Conservation (phyloP, 2,797 vertebrate genomes). For the Microctenopoma stevenorrisi region DNA sequence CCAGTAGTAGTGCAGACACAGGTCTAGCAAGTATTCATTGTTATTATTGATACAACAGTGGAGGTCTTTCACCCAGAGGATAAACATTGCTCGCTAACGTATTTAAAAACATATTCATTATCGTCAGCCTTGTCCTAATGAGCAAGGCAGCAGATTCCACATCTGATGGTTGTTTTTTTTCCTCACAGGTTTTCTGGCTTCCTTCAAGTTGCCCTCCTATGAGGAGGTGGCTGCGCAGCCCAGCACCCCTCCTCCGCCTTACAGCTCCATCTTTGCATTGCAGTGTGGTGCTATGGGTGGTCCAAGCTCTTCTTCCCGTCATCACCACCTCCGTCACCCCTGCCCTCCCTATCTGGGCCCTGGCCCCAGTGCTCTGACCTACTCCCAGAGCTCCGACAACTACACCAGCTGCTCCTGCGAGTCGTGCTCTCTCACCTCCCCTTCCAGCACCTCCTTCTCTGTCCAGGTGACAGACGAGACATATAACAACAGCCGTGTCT, state of each 20-base stretch:
- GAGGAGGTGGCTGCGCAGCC: constrained; percentile 91
- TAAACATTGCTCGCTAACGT: background rate
- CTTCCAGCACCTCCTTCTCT: constrained; percentile 86
- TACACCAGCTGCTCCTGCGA: constrained; percentile 89
- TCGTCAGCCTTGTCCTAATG: background rate
- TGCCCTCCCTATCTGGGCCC: constrained; percentile 74
- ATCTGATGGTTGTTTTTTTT: constrained; percentile 15
- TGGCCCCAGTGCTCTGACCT: constrained; percentile 76
- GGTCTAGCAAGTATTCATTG: too few relatives aligned
- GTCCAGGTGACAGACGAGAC: constrained; percentile 85
- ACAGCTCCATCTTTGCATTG: constrained; percentile 85
- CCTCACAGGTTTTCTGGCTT: constrained; percentile 86
- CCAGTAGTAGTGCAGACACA: too few relatives aligned
- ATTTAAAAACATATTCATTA: too few relatives aligned
- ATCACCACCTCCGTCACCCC: constrained; percentile 68
- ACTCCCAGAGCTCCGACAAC: constrained; percentile 87
- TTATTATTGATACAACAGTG: background rate
- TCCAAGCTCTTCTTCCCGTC: constrained; percentile 69
- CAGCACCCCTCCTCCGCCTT: constrained; percentile 90
- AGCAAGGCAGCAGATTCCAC: background rate
- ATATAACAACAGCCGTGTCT: constrained; percentile 80
- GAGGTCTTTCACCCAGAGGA: background rate
- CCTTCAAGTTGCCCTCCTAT: constrained; percentile 92
- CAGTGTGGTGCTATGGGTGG: constrained; percentile 72
- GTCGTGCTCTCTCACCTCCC: constrained; percentile 87